Base-by-base conservation (phyloP, 2,888 invertebrate genomes). In the Trachelus stipa region DNA sequence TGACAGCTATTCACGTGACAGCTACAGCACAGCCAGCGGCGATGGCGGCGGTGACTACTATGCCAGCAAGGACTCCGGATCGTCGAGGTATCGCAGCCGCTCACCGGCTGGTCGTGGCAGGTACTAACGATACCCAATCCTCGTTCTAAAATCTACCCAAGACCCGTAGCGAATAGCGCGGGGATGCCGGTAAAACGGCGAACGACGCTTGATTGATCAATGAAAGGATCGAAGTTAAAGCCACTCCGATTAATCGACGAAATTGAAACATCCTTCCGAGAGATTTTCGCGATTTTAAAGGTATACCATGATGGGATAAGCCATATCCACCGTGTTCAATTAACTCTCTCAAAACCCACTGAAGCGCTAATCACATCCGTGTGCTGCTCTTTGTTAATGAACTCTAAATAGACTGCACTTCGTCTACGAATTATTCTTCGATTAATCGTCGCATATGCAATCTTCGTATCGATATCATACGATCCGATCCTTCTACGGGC, bases 61-160 rank as follows among this genome's bases (percentile, higher is more conserved):
- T 83, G 88, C 89, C 80, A 86, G 89, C 85, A 91, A 90, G 88
- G 90, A 91, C 84, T 93, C 92, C 85, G 87, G 89, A 83, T 90
- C 92, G 81, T 91, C 92, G 84, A 92, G 93, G 88, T 93, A 92
- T 88, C 91, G 93, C 84, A 92, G 92, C 88, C 92, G 93, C 82
- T 93, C 93, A 80, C 93, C 93, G 81, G 92, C 92, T 85, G 92
- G 91, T 89, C 92, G 92, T 91, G 92, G 92, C 91, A 93, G 93
- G 92, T 93, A 93, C 87, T 88, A 86, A 84, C 83, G 86, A 85
- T 85, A 87, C 84, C 83, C 79, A 84, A 83, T 84, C 85, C 82
- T 84, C 83, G 84, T 87, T 83, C 71, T 71, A 71, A 71, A 71
- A 34, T 71, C 71, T 37, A 34, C 35, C 74, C 35, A 37, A 74